These are phyloP conservation scores for Hydrolagus affinis DNA, from an alignment of 2,113 vertebrate genomes.

Conservation along the genomic window DNA sequence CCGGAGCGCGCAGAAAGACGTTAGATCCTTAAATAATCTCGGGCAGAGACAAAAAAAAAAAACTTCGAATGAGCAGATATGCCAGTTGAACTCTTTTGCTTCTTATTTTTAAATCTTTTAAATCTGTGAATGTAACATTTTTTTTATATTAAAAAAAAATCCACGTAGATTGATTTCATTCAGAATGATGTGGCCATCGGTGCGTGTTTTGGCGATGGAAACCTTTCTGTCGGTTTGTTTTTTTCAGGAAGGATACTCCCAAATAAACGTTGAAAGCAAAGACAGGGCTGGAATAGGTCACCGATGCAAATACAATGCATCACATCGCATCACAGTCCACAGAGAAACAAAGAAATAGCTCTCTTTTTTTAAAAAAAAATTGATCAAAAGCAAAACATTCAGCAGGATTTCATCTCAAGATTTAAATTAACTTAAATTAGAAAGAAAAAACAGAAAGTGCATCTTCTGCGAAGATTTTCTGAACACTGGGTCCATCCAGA, in stretches of 20 bases:
- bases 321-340: no score
- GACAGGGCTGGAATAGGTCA: no score
- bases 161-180: not conserved
- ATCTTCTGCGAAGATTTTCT: no score
- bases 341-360: no score
- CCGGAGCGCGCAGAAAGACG: constrained; percentile 40
- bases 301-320: no score
- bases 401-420: no score
- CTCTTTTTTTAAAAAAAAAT: no score
- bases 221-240: not conserved
- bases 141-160: not conserved
- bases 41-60: constrained; percentile 30
- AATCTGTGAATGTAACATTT: not conserved
- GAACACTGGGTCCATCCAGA: no score
- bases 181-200: not conserved
- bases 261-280: not conserved
- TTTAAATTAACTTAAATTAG: no score
- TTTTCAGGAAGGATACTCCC: not conserved
- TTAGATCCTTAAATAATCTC: constrained; percentile 39
- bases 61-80: not conserved
- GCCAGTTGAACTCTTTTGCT: not conserved
- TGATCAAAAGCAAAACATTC: no score
- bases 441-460: no score
- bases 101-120: not conserved
- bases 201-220: not conserved